Percentiles rank a stretch among this genome's conserved stretches.
Evolutionary conservation across 2,797 vertebrate genomes (phyloP).

Genomic region (Babyrousa celebensis): DNA sequence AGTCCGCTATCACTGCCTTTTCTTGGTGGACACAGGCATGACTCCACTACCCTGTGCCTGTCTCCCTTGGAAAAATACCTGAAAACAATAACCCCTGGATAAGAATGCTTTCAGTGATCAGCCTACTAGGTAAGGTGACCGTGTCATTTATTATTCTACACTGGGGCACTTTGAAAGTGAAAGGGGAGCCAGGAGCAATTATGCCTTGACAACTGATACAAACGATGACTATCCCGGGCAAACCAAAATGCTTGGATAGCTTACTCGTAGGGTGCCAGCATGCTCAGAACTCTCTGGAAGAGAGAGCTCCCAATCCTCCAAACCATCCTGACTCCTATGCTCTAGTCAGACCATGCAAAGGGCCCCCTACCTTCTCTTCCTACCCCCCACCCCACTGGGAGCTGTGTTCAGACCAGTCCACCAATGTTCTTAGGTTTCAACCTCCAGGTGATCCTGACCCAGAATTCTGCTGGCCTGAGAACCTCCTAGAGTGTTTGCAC

Average conservation of each 20-base stretch:
- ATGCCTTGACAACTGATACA: not conserved
- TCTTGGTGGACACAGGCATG: not conserved
- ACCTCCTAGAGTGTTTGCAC: not conserved
- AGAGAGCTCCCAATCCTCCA: not conserved
- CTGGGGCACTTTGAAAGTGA: not conserved
- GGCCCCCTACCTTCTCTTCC: not conserved
- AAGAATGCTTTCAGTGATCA: constrained; percentile 27
- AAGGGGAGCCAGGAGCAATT: not conserved
- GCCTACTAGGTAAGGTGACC: not conserved
- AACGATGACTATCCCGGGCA: not conserved
- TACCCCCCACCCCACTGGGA: not conserved
- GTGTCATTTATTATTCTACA: not conserved
- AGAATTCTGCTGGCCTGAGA: not conserved
- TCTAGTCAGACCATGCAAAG: not conserved
- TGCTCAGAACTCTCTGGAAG: constrained; percentile 25
- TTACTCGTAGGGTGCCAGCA: not conserved
- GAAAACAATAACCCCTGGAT: not conserved
- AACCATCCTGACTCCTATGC: not conserved
- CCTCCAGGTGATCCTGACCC: not conserved
- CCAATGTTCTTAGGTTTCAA: not conserved
- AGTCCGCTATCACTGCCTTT: not conserved
- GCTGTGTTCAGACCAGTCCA: not conserved
- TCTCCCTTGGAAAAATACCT: constrained; percentile 2
- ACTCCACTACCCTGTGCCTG: not conserved
- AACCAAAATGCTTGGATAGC: not conserved